A percentile compares a stretch with the other conserved stretches of the same genome.
phyloP scores from a whole-genome alignment of 2,113 vertebrate species.

The Myxocyprinus asiaticus region DNA sequence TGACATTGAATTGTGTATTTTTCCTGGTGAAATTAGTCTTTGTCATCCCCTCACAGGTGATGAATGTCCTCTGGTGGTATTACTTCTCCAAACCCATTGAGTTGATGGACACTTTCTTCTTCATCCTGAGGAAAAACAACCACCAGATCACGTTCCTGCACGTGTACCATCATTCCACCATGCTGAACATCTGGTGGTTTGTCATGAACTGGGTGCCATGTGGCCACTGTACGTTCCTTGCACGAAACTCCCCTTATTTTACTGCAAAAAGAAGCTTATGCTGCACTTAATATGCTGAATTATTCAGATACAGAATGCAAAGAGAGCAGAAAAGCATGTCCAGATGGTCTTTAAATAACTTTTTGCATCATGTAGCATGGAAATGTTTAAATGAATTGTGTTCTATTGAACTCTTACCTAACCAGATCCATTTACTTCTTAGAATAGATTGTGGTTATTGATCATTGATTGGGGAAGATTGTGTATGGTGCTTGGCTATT shows the following conservation, averaged over 20 bases:
- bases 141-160: slow-evolving; percentile 96
- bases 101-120: slow-evolving; percentile 99
- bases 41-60: slow-evolving; percentile 72
- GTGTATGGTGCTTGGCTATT: too few species aligned
- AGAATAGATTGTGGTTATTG: too few species aligned
- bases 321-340: background rate
- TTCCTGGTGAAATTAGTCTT: background rate
- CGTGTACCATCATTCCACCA: slow-evolving; percentile 91
- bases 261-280: background rate
- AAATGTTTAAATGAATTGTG: too few species aligned
- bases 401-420: too few species aligned
- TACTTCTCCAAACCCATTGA: slow-evolving; percentile 98
- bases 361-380: too few species aligned
- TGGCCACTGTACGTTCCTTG: slow-evolving; percentile 89
- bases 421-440: too few species aligned
- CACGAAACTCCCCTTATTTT: background rate
- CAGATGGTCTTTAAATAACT: too few species aligned
- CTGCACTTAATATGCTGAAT: slow-evolving; percentile 52
- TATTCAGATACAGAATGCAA: slow-evolving; percentile 53
- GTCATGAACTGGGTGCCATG: slow-evolving; percentile 99
- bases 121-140: slow-evolving; percentile 94
- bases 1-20: background rate
- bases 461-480: too few species aligned
- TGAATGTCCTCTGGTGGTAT: slow-evolving; percentile 95
- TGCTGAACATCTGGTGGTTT: slow-evolving; percentile 99